These are phyloP conservation scores for Dascyllus trimaculatus DNA, from an alignment of 2,113 vertebrate genomes.

Conservation along the genomic window DNA sequence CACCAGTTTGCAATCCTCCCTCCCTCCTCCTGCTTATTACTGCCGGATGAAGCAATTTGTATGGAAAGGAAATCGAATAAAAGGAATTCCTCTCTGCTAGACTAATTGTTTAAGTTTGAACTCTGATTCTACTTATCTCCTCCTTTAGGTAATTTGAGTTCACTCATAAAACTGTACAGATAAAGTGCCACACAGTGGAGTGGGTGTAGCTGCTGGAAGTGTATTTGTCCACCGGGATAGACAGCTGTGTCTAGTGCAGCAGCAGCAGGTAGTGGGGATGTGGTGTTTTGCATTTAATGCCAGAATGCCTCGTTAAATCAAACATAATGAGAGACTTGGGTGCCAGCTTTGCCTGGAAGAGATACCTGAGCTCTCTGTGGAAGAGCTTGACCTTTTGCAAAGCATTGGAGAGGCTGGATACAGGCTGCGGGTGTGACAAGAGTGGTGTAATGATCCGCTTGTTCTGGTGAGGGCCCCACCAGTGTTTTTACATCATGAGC, in stretches of 20 bases:
- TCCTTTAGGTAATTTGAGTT: constrained; percentile 55
- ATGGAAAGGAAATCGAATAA: constrained; percentile 49
- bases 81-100: constrained; percentile 42
- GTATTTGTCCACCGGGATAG: constrained; percentile 45
- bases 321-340: constrained; percentile 42
- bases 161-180: constrained; percentile 42
- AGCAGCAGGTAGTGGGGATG: background rate
- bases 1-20: background rate
- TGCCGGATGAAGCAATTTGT: constrained; percentile 43
- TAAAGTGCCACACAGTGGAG: constrained; percentile 46
- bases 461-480: constrained; percentile 90
- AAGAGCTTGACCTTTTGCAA: constrained; percentile 88
- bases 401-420: constrained; percentile 84
- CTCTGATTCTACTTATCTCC: constrained; percentile 51
- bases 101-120: constrained; percentile 71
- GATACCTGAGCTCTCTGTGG: constrained; percentile 47
- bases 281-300: constrained; percentile 35
- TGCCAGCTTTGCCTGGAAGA: constrained; percentile 47
- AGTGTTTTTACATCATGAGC: constrained; percentile 94
- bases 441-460: constrained; percentile 90
- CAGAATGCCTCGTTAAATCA: constrained; percentile 50
- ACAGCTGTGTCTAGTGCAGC: constrained; percentile 6
- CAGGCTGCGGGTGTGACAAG: constrained; percentile 85
- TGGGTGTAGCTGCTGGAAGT: constrained; percentile 43
- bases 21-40: constrained; percentile 38